Evolutionary conservation across 2,888 invertebrate species (phyloP), one percentile per base, ranked within the genome.

Genomic region (Lasioglossum calceatum): DNA sequence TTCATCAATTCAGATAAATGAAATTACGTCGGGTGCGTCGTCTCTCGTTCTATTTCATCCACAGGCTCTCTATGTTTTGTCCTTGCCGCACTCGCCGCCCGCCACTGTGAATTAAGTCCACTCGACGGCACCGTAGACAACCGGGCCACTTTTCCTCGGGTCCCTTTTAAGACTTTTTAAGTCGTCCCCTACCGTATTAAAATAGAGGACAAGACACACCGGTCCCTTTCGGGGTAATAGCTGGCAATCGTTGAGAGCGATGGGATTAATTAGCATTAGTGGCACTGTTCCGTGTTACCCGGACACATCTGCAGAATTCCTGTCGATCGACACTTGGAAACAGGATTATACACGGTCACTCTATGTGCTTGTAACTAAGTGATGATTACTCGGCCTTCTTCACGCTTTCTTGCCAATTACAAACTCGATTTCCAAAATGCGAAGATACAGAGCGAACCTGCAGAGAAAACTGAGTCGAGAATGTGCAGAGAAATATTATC

Each of bases 1-100:
- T 58, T 79, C 85, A 32, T 73, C 85, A 77, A 79, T 85, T 84
- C 72, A 73, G 76, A 76, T 76, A 84, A 84, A 84, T 76, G 76
- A 84, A 77, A 84, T 85, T 79, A 79, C 64, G 32, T 4, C 8
- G 14, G 61, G 32, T 58, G 50, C 72, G 77, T 54, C 36, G 32
- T 36, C 8, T 36, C 32, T 12, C 27, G 44, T n/a, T 16, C 8
- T 4, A 16, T n/a, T 61, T 61, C 7, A 23, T 70, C 44, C 47
- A 27, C n/a, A 23, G 54, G 14, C 3, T 16, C 27, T 16, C 42
- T 23, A 36, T 36, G 36, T 67, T 23, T 50, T n/a, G 42, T 64
- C 27, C 19, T n/a, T 50, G 19, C 32, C 47, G 42, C 44, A 61
- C 36, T n/a, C 58, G 54, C 36, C 47, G 32, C 67, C 23, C 47